Evolutionary conservation across 2,797 vertebrate genomes (phyloP), one percentile per base, ranked within the genome.

Genomic region (Ceyx erithaca): DNA sequence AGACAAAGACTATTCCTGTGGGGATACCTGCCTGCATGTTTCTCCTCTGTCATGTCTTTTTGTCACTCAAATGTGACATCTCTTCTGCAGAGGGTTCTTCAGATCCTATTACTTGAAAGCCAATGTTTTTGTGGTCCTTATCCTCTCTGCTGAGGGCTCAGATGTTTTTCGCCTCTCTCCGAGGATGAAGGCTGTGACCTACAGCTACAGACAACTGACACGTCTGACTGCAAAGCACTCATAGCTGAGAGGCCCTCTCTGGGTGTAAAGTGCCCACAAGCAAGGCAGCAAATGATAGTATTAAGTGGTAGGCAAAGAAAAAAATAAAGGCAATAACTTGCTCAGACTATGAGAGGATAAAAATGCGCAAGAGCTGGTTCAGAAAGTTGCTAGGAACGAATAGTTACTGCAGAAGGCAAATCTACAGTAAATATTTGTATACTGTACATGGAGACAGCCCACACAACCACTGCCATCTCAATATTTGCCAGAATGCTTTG

Each of bases 341-440:
- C 62, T 94, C 59, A 90, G 80, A 80, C 55, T 67, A 70, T 31
- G 70, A 88, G 62, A 57, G 59, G 67, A 85, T 86, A 84, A 84
- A 95, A 93, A 86, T 54, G 69, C 40, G 41, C 75, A 70, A 86
- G 54, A 91, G 54, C 84, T 80, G 76, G 78, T 86, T 46, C 48
- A 76, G 81, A 86, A 92, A 91, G 89, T 91, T 83, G 87, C 92
- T 94, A 79, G 69, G 81, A 93, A 78, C 1, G 22, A 91, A 55
- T 85, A 87, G 83, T 55, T 95, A 49, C 64, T 0, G 28, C 90
- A 90, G 76, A 58, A 92, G 84, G 90, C 79, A 87, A 89, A 87
- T 89, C 92, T 89, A 87, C 94, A 89, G 96, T 92, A 90, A 94
- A 92, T 95, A 89, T 93, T 92, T 92, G 93, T 92, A 87, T 85